Percentiles rank a stretch among this genome's conserved stretches.
Conservation (phyloP, 2,113 vertebrate genomes). For the Euleptes europaea region DNA sequence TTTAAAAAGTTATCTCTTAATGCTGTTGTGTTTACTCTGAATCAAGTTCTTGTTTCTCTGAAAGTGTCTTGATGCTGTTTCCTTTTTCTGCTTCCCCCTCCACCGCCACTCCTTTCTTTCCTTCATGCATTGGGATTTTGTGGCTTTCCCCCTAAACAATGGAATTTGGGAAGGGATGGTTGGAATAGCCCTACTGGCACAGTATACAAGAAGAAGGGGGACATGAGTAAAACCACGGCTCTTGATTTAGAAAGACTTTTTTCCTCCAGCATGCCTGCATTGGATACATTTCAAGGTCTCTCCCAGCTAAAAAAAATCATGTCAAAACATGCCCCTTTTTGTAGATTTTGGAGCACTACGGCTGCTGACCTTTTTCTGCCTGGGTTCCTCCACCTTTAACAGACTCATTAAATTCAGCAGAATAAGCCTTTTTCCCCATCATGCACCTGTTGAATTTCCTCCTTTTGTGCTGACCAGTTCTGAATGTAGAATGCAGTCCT, state of each 20-base stretch:
- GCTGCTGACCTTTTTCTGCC: not conserved
- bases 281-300: not conserved
- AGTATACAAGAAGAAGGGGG: not conserved
- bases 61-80: not conserved
- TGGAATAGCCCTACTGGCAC: not conserved
- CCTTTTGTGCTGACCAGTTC: not conserved
- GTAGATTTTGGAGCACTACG: not conserved
- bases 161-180: not conserved
- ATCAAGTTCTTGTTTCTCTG: constrained; percentile 13
- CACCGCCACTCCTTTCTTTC: not conserved
- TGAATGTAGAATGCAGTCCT: not conserved
- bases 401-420: not conserved
- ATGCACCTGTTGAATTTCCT: not conserved
- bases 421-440: not conserved
- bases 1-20: constrained; percentile 49
- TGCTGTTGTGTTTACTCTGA: not conserved
- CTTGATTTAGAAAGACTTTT: not conserved
- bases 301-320: not conserved
- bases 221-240: not conserved
- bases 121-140: not conserved
- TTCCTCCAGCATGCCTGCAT: not conserved
- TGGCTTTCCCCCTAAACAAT: not conserved
- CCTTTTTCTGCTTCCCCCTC: not conserved
- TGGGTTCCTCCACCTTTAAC: not conserved
- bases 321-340: not conserved